Base-by-base conservation (phyloP, 2,113 vertebrate genomes). In the Canis aureus region DNA sequence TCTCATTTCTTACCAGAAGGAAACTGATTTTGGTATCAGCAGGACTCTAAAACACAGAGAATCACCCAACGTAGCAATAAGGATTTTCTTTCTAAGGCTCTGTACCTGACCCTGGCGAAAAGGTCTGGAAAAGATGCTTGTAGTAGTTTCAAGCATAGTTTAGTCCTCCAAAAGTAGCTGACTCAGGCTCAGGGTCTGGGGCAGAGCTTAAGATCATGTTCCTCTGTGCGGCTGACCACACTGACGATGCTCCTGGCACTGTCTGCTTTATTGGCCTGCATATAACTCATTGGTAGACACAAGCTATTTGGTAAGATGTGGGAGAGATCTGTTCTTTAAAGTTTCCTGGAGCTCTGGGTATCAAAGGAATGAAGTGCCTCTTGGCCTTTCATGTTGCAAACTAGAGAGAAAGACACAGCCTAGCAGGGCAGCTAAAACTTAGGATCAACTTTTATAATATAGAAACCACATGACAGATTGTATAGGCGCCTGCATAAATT, bases 361-460 rank as follows among this genome's bases (percentile, higher is more conserved):
- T 98, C 98, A 98, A 99, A 99, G 95, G 90, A 97, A 97, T 96
- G 96, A 89, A 97, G 82, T 71, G 55, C 55, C 66, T 97, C 96
- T 95, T 78, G 84, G 83, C 57, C 76, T 98, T 98, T 98, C 89
- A 98, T 96, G 96, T 93, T 96, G 82, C 49, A 97, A 96, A 73
- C 15, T 10, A 95, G 76, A 98, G 94, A 96, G 51, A 97, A 96
- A 97, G 60, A 97, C 29, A 86, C 11, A 96, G 67, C 53, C 94
- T 91, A 73, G 51, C 60, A 87, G 94, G 98, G 95, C 51, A 96
- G 92, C 81, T 86, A 49, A 96, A 62, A 51, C 67, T 94, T 79
- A 83, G 79, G 86, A 74, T 67, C 67, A 35, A 43, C 91, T 92
- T 96, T 97, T 96, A 97, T 76, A 74, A 90, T 60, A 80, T n/a